Conservation (phyloP, 2,888 invertebrate genomes). For the Dichetophora obliterata region DNA sequence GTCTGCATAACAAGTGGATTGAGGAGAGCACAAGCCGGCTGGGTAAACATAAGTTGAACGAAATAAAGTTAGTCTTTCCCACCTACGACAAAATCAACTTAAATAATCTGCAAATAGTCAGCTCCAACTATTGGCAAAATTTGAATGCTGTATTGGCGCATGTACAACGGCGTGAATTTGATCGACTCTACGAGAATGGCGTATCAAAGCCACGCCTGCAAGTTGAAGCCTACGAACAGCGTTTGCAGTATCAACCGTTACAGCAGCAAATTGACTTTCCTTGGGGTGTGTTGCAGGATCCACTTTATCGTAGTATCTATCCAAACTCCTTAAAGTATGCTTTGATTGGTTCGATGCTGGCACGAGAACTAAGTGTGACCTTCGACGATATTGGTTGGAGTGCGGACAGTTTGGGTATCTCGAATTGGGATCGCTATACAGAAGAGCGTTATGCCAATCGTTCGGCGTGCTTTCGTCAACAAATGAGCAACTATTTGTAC, state of each 20-base stretch:
- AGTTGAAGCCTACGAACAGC: conserved; percentile 59
- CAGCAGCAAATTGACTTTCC: conserved; percentile 60
- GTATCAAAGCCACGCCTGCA: conserved; percentile 52
- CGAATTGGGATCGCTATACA: conserved; percentile 59
- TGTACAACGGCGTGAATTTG: conserved; percentile 48
- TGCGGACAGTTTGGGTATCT: conserved; percentile 52
- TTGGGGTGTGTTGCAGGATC: conserved; percentile 60
- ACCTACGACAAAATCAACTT: conserved; percentile 47
- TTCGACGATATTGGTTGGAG: conserved; percentile 65
- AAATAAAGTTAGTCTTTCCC: conserved; percentile 52
- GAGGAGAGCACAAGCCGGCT: conserved; percentile 58
- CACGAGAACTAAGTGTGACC: conserved; percentile 55
- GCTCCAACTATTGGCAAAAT: conserved; percentile 60
- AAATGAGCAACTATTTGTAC: conserved; percentile 57
- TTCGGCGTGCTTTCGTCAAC: conserved; percentile 58
- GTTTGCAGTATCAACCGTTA: conserved; percentile 56
- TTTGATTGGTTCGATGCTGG: conserved; percentile 57
- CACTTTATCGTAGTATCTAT: conserved; percentile 57
- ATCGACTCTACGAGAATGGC: conserved; percentile 53
- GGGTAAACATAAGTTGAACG: conserved; percentile 56
- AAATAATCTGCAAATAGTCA: conserved; percentile 52
- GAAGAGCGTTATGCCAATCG: conserved; percentile 56
- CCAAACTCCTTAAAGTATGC: conserved; percentile 58
- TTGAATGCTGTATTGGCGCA: conserved; percentile 52
- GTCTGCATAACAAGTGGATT: conserved; percentile 58